Percentiles rank a stretch among this genome's conserved stretches.
Conservation (phyloP, 2,797 vertebrate genomes). For the Leucoraja ocellata region DNA sequence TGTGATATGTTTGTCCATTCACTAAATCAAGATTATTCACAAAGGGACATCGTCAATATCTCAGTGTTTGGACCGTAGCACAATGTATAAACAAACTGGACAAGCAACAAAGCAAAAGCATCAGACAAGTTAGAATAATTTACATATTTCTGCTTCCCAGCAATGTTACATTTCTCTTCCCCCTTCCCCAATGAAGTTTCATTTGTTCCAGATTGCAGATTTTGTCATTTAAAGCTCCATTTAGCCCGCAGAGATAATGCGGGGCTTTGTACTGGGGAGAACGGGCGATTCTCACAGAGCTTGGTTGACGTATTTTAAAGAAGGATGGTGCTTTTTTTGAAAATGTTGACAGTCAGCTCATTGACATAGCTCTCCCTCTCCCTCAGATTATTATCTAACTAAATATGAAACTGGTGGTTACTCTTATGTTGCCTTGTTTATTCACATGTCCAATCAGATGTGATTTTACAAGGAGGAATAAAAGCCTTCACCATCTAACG, state of each 20-base stretch:
- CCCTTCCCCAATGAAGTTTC: background rate
- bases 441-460: background rate
- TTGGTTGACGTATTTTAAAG: background rate
- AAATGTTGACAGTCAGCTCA: too few species aligned
- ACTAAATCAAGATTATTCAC: background rate
- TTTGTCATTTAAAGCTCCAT: conserved; percentile 17
- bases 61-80: background rate
- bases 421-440: background rate
- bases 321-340: background rate
- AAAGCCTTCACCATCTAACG: background rate
- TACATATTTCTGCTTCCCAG: background rate
- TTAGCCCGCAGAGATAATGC: background rate
- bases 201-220: conserved; percentile 16
- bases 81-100: background rate
- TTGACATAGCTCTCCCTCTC: background rate
- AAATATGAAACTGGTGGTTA: background rate
- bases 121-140: background rate
- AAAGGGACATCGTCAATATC: background rate
- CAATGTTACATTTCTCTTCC: background rate
- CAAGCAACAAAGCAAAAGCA: background rate
- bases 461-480: background rate
- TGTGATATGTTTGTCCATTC: background rate
- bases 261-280: background rate
- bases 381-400: background rate
- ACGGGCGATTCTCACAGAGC: background rate